Evolutionary conservation across 2,888 invertebrate genomes (phyloP).

Genomic region (Antheraea yamamai): DNA sequence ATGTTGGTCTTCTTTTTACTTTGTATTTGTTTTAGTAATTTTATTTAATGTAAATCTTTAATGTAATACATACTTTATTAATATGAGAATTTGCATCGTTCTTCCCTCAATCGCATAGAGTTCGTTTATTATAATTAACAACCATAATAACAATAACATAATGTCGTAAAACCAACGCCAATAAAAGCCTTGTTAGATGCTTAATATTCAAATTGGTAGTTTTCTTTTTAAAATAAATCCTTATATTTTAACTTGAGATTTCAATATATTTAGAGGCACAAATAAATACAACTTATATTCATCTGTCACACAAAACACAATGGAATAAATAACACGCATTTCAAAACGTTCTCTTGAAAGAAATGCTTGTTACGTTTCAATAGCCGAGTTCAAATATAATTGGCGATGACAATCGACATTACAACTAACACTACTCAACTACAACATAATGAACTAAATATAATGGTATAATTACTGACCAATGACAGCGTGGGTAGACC

Average conservation of each 20-base stretch:
- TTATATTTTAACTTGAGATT: no score
- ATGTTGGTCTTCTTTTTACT: neutral
- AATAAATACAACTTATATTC: neutral
- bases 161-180: no score
- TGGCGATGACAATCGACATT: neutral
- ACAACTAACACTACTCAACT: neutral
- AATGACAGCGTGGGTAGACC: slow-evolving; percentile 6
- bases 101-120: no score
- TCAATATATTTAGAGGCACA: no score
- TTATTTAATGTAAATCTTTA: neutral
- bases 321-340: neutral
- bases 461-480: neutral
- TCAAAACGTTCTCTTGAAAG: neutral
- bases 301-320: neutral
- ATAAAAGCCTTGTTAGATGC: no score
- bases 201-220: no score
- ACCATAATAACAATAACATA: neutral
- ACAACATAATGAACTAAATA: neutral
- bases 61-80: neutral
- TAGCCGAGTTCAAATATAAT: neutral
- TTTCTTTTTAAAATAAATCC: no score
- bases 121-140: no score
- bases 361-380: neutral
- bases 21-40: neutral
- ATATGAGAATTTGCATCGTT: no score